A percentile compares a stretch with the other conserved stretches of the same genome.
Evolutionary conservation across 2,888 invertebrate genomes (phyloP).

Genomic region (Eumacrocentrus americanus): DNA sequence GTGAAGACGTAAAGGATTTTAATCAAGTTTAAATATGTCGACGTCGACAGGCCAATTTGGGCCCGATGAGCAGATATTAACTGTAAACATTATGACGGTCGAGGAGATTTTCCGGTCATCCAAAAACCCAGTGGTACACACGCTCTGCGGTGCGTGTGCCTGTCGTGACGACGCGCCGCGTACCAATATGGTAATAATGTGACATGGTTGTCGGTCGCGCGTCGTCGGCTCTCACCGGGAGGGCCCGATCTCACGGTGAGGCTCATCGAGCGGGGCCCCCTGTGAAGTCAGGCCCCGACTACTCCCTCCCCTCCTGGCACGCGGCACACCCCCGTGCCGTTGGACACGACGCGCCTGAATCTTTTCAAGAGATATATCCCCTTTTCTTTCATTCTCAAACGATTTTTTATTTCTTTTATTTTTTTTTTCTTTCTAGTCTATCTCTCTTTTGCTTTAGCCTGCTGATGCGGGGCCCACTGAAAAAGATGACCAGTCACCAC

Average conservation of each 20-base stretch:
- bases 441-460: neutral
- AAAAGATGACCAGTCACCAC: slow-evolving; percentile 27
- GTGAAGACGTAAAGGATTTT: neutral
- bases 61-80: slow-evolving; percentile 15
- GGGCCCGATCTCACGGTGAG: slow-evolving; percentile 55
- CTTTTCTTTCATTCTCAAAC: neutral
- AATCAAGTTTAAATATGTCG: slow-evolving; percentile 11
- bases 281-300: slow-evolving; percentile 46
- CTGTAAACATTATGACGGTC: slow-evolving; percentile 21
- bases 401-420: slow-evolving; percentile 10
- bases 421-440: slow-evolving; percentile 2
- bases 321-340: slow-evolving; percentile 56
- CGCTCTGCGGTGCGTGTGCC: slow-evolving; percentile 37
- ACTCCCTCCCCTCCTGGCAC: slow-evolving; percentile 51
- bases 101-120: slow-evolving; percentile 19
- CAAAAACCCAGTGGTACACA: slow-evolving; percentile 8
- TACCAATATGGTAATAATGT: slow-evolving; percentile 59
- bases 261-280: slow-evolving; percentile 49
- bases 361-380: slow-evolving; percentile 1
- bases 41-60: slow-evolving; percentile 21
- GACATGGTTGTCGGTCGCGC: slow-evolving; percentile 61
- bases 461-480: slow-evolving; percentile 1
- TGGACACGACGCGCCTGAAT: slow-evolving; percentile 21
- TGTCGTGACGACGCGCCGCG: slow-evolving; percentile 57
- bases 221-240: slow-evolving; percentile 60